Evolutionary conservation across 2,113 vertebrate genomes (phyloP).

Genomic region (Apus apus): DNA sequence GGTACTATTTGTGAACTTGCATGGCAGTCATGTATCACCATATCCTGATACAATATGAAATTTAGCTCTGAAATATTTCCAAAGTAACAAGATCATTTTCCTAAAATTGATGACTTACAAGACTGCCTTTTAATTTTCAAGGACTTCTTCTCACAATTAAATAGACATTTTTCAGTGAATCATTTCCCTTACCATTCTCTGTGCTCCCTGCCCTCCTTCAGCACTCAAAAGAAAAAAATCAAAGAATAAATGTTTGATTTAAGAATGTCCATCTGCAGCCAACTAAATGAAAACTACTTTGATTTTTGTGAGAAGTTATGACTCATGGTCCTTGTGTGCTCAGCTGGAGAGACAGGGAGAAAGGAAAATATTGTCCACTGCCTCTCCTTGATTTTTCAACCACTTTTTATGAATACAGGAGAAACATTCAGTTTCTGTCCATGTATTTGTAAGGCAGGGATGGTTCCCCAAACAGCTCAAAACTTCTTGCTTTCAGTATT

Average conservation of each 20-base stretch:
- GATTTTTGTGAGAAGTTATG: slow-evolving; percentile 4
- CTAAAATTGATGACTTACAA: neutral
- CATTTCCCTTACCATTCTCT: neutral
- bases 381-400: neutral
- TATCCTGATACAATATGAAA: neutral
- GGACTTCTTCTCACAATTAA: neutral
- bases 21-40: neutral
- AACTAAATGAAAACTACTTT: neutral
- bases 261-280: neutral
- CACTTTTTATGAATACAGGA: neutral
- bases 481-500: neutral
- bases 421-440: neutral
- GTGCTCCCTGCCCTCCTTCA: neutral
- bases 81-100: neutral
- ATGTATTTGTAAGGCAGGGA: neutral
- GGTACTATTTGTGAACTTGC: neutral
- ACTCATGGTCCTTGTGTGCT: neutral
- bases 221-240: neutral
- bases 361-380: neutral
- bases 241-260: neutral
- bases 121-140: neutral
- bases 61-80: neutral
- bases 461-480: neutral
- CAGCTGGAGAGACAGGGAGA: neutral
- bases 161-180: neutral